Evolutionary conservation across 1,140 invertebrate species (phyloP).

Genomic region (Thereuonema tuberculata): DNA sequence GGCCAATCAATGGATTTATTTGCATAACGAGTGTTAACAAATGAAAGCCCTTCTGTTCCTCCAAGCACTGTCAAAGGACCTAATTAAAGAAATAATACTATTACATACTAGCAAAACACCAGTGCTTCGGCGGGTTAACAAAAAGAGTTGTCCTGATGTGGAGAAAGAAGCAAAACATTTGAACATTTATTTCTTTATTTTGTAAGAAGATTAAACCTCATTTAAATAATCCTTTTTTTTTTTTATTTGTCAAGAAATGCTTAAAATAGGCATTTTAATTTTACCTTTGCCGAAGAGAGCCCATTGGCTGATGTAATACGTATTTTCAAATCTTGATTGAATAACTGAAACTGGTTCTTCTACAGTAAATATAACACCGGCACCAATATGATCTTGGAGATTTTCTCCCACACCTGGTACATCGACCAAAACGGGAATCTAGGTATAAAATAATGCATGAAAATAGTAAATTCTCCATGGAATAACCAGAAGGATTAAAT

Average conservation of each 20-base stretch:
- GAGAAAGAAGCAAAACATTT: too few relatives aligned
- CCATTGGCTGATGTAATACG: constrained; percentile 55
- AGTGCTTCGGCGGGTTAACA: too few relatives aligned
- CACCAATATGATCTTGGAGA: constrained; percentile 67
- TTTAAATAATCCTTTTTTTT: too few relatives aligned
- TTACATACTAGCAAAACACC: too few relatives aligned
- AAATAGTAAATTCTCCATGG: too few relatives aligned
- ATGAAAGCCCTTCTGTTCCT: constrained; percentile 77
- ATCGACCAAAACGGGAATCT: constrained; percentile 31
- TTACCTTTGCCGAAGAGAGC: constrained; percentile 45
- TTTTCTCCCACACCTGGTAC: constrained; percentile 36
- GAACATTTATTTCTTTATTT: too few relatives aligned
- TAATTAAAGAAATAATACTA: too few relatives aligned
- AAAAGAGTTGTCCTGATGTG: too few relatives aligned
- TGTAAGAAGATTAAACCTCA: too few relatives aligned
- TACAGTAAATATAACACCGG: constrained; percentile 66
- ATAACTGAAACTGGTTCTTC: constrained; percentile 65
- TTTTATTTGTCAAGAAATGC: too few relatives aligned
- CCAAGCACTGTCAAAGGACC: constrained; percentile 77
- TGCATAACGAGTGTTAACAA: constrained; percentile 75
- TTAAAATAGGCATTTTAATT: too few relatives aligned
- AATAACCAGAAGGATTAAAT: too few relatives aligned
- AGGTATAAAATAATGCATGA: not conserved
- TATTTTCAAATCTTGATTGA: constrained; percentile 57
- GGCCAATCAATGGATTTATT: constrained; percentile 72